Evolutionary conservation across 2,113 vertebrate genomes (phyloP), one percentile per base, ranked within the genome.

Genomic region (Eulacestoma nigropectus): DNA sequence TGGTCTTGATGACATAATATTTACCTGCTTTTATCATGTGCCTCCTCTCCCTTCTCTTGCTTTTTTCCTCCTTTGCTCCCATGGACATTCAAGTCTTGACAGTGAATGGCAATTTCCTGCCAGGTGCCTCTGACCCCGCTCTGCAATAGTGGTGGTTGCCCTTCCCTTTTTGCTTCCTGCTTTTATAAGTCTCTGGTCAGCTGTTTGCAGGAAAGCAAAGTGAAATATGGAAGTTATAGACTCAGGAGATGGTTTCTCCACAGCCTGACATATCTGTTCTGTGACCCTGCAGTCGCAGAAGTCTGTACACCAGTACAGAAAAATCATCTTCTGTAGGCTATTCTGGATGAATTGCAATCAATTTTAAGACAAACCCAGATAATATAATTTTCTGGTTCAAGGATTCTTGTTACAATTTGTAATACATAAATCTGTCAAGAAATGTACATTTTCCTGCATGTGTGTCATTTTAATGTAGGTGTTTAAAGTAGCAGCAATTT

Each of bases 371-470:
- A 63, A 64, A 82, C 44, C 41, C 26, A 56, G 73, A 75, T 26
- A 72, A 89, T 68, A 25, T 42, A 1, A 70, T 96, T 90, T 94
- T 93, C 72, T 90, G 60, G 60, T 81, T 84, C 47, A 60, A 33
- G 68, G 60, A 78, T 64, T 94, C 69, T 75, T 93, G 75, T 90
- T 86, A 37, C 64, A 64, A 68, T 95, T 93, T 93, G 76, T 75
- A 76, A 89, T 89, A 78, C 60, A 57, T 88, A 84, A 75, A 84
- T 96, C 80, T 72, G 9, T 52, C 72, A 90, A 64, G 52, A 67
- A 49, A 68, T 84, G 53, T 67, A 68, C 32, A 35, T 93, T 88
- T 86, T 74, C 30, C 60, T 86, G 56, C 37, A 33, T 44, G 13
- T 64, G n/a, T 68, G 35, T 89, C 10, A 30, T 53, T 84, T 93